Base-by-base conservation (phyloP, 2,888 invertebrate genomes). In the Drosophila paramelanica region DNA sequence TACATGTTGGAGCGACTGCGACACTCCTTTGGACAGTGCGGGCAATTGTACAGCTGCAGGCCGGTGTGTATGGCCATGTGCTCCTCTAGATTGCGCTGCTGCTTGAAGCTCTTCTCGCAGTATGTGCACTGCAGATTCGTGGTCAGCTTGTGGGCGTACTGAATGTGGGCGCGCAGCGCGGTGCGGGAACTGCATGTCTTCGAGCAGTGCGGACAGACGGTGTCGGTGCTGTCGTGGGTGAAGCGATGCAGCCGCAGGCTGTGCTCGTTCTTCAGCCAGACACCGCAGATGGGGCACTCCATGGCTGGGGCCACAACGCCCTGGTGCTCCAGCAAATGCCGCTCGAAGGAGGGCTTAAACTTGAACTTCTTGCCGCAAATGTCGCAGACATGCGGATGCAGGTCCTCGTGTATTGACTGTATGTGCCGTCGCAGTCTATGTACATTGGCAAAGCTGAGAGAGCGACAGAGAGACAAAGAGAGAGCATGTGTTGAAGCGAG, bases 41-140 rank as follows among this genome's bases (percentile, higher is more conserved):
- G 90, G 62, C 91, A 91, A 13, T 84, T 87, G 61, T 91, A 91
- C 0, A 91, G 79, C 67, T 88, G 90, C 27, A 79, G 76, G 3
- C 91, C 91, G 0, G 91, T 90, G 33, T 91, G 91, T 17, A 82
- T 91, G 36, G 91, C 91, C 82, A 91, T 84, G 55, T 91, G 91
- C 67, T 91, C 91, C 61, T 91, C 89, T 11, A 90, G 71, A 46
- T 89, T 90, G 25, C 89, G 88, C 31, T 83, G 81, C 56, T 87
- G 82, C 53, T 91, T 90, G 39, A 91, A 91, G 8, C 67, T 83
- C 73, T 90, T 91, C 10, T 89, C 90, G 53, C 91, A 91, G 59
- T 84, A 90, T 2, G 80, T 84, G 67, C 91, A 91, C 50, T 85
- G 83, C 23, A 89, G 75, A 56, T 69, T 84, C 5, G 82, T 77